A percentile compares a stretch with the other conserved stretches of the same genome.
Conservation (phyloP, 2,888 invertebrate genomes). For the Amblyteles armatorius region DNA sequence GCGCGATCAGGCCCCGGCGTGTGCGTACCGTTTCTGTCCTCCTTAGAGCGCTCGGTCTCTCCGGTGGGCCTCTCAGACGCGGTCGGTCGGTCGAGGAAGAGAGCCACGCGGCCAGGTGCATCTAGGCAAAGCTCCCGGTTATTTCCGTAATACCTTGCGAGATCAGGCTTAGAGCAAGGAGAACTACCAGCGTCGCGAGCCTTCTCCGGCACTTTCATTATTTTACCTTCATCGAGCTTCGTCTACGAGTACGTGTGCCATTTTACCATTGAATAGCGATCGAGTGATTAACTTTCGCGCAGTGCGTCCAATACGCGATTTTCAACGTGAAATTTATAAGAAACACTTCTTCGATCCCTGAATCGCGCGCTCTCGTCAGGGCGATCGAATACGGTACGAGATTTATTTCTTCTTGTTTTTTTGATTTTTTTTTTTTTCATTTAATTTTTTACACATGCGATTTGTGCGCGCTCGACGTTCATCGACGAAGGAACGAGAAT, state of each 20-base stretch:
- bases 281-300: conserved; percentile 33
- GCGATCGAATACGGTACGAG: not conserved
- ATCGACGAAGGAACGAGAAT: conserved; percentile 3
- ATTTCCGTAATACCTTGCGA: conserved; percentile 68
- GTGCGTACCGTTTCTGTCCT: conserved; percentile 84
- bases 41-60: conserved; percentile 80
- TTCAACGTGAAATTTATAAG: conserved; percentile 21
- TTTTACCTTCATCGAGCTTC: conserved; percentile 60
- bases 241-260: conserved; percentile 64
- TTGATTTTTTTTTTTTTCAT: conserved; percentile 9
- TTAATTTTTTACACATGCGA: conserved; percentile 1
- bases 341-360: conserved; percentile 11
- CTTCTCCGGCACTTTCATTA: conserved; percentile 46
- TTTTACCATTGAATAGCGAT: conserved; percentile 49
- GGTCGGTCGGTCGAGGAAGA: conserved; percentile 82
- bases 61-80: conserved; percentile 81
- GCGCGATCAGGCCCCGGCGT: conserved; percentile 78
- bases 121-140: conserved; percentile 55
- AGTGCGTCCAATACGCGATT: conserved; percentile 52
- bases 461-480: conserved; percentile 46
- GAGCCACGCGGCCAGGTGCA: conserved; percentile 82
- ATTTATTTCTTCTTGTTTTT: conserved; percentile 19
- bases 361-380: conserved; percentile 56
- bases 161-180: conserved; percentile 77
- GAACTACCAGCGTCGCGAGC: conserved; percentile 57